Percentiles rank a stretch among this genome's conserved stretches.
Evolutionary conservation across 2,888 invertebrate species (phyloP).

Genomic region (Lissocephala sabroskyi): DNA sequence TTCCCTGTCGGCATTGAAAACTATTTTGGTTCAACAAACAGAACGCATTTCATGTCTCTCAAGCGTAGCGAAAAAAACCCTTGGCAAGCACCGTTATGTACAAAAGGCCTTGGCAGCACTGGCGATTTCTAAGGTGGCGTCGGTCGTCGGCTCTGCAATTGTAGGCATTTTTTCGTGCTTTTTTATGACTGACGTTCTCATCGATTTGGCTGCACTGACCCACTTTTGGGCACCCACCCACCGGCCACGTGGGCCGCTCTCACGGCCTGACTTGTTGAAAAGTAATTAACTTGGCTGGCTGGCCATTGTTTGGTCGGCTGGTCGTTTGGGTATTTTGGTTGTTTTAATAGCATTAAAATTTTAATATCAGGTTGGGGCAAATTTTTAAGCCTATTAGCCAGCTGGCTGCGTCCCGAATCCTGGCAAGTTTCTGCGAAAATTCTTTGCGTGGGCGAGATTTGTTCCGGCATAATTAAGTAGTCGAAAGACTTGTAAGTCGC

Average conservation of each 20-base stretch:
- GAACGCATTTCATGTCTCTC: constrained; percentile 23
- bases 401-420: too few relatives aligned
- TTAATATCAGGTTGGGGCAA: too few relatives aligned
- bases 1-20: constrained; percentile 40
- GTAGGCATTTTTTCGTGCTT: constrained; percentile 27
- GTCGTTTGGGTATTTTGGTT: too few relatives aligned
- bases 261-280: background rate
- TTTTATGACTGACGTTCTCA: constrained; percentile 20
- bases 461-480: too few relatives aligned
- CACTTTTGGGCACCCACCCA: constrained; percentile 26
- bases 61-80: constrained; percentile 6
- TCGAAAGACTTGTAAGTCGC: too few relatives aligned
- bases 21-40: constrained; percentile 21
- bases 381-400: too few relatives aligned
- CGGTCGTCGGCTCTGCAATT: constrained; percentile 13
- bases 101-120: constrained; percentile 43
- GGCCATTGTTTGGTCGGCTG: too few relatives aligned
- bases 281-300: background rate
- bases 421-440: too few relatives aligned
- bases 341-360: too few relatives aligned
- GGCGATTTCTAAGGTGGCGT: background rate
- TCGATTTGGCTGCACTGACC: constrained; percentile 51
- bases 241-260: background rate
- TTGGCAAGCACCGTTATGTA: constrained; percentile 7
- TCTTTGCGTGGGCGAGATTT: too few relatives aligned